phyloP scores from a whole-genome alignment of 2,888 invertebrate genomes.

The Volucella zonaria region DNA sequence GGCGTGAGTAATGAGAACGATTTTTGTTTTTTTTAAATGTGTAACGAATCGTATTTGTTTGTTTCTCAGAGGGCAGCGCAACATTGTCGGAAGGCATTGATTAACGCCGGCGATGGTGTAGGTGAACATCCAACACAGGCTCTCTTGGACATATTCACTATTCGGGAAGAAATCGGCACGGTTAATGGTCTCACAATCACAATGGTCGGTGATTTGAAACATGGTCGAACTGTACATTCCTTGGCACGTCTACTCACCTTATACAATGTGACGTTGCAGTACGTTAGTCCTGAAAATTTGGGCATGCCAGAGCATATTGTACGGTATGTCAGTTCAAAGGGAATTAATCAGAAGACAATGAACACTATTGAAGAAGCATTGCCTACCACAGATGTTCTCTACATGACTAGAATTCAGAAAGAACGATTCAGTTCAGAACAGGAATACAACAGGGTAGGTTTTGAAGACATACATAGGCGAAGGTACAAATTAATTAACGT shows the following conservation, averaged over 20 bases:
- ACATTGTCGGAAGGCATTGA: conserved; percentile 93
- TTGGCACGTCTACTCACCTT: conserved; percentile 95
- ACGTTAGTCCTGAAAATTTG: conserved; percentile 93
- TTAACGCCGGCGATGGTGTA: conserved; percentile 98
- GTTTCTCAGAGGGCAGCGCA: conserved; percentile 88
- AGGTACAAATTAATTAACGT: not conserved
- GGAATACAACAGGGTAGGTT: conserved; percentile 91
- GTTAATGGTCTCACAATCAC: conserved; percentile 98
- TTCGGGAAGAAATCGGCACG: conserved; percentile 99
- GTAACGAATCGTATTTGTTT: not conserved
- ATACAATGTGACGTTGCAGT: conserved; percentile 96
- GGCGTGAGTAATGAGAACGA: conserved; percentile 84
- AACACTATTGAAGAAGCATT: conserved; percentile 92
- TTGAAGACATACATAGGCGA: not conserved
- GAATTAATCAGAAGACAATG: conserved; percentile 87
- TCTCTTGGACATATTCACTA: conserved; percentile 97
- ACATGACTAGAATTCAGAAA: conserved; percentile 98
- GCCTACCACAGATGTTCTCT: conserved; percentile 97
- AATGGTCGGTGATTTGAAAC: conserved; percentile 98
- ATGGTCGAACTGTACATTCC: conserved; percentile 99
- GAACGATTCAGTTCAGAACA: conserved; percentile 93
- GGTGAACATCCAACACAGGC: conserved; percentile 99
- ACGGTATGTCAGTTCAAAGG: conserved; percentile 90
- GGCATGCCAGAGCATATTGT: conserved; percentile 95
- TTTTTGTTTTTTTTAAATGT: not conserved